Evolutionary conservation across 2,888 invertebrate species (phyloP).

Genomic region (Macroteleia sp.): DNA sequence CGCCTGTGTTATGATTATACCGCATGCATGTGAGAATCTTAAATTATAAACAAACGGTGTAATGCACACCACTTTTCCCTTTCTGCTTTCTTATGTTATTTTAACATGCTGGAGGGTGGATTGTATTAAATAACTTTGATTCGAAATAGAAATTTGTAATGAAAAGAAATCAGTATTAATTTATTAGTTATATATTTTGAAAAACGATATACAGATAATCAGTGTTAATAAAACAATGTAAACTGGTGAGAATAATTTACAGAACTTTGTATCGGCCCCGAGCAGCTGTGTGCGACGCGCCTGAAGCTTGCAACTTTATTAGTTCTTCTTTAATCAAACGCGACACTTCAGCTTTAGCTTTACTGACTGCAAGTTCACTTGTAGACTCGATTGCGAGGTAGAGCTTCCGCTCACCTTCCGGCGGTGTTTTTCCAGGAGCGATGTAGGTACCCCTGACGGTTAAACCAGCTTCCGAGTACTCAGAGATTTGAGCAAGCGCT

Average conservation of each 20-base stretch:
- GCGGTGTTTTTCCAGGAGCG: slow-evolving; percentile 93
- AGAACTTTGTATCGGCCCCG: slow-evolving; percentile 97
- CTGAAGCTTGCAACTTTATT: slow-evolving; percentile 93
- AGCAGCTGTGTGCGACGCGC: slow-evolving; percentile 92
- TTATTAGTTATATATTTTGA: slow-evolving; percentile 32
- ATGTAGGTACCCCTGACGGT: slow-evolving; percentile 99
- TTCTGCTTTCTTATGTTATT: not conserved
- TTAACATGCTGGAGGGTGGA: no score
- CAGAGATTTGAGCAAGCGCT: slow-evolving; percentile 98
- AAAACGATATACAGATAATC: slow-evolving; percentile 42
- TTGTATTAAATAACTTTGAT: no score
- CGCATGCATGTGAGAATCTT: no score
- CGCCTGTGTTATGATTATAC: slow-evolving; percentile 35
- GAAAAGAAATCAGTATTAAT: not conserved
- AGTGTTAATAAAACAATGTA: slow-evolving; percentile 9
- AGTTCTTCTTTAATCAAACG: slow-evolving; percentile 99
- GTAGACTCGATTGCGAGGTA: slow-evolving; percentile 99
- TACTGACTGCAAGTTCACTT: slow-evolving; percentile 96
- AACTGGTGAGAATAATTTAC: slow-evolving; percentile 82
- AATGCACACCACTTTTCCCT: slow-evolving; percentile 8
- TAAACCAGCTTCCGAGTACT: slow-evolving; percentile 99
- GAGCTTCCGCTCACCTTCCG: slow-evolving; percentile 97
- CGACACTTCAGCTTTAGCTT: slow-evolving; percentile 98
- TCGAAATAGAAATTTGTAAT: no score
- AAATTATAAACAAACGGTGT: not conserved